These are phyloP conservation scores for Euschistus heros DNA, from an alignment of 1,140 invertebrate genomes.

Conservation along the genomic window DNA sequence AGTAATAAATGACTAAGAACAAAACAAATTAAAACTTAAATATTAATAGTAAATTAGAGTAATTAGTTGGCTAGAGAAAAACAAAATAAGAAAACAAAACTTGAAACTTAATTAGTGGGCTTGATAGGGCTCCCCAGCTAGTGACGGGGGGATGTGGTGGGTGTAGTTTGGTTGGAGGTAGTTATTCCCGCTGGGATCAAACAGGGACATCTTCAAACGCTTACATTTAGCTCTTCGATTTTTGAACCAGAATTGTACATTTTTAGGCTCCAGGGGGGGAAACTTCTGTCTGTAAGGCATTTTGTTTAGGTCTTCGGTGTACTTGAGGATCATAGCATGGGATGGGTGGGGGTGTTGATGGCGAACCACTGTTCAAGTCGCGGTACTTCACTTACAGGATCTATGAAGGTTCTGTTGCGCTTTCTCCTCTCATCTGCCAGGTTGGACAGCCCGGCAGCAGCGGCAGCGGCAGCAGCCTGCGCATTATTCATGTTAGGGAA, in stretches of 20 bases:
- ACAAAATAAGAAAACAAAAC: too few species aligned
- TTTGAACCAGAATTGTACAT: slow-evolving; percentile 96
- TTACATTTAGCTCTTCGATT: slow-evolving; percentile 94
- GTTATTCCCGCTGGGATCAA: slow-evolving; percentile 35
- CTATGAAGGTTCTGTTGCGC: slow-evolving; percentile 95
- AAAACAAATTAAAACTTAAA: too few species aligned
- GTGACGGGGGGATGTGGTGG: slow-evolving; percentile 27
- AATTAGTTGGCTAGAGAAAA: too few species aligned
- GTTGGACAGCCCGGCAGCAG: slow-evolving; percentile 37
- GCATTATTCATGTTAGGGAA: slow-evolving; percentile 45
- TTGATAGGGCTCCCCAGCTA: slow-evolving; percentile 19
- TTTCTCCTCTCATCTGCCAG: slow-evolving; percentile 72
- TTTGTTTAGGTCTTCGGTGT: slow-evolving; percentile 89
- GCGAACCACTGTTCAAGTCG: slow-evolving; percentile 93
- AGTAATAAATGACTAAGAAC: too few species aligned
- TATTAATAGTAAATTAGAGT: too few species aligned
- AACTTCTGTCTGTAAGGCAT: slow-evolving; percentile 95
- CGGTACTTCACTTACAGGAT: slow-evolving; percentile 94
- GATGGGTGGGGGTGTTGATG: slow-evolving; percentile 95
- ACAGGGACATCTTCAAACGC: slow-evolving; percentile 76
- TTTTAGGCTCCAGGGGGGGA: slow-evolving; percentile 90
- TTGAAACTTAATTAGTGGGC: not conserved
- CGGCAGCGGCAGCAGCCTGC: too few species aligned
- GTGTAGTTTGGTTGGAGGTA: slow-evolving; percentile 25
- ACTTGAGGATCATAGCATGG: slow-evolving; percentile 91